Conservation (phyloP, 2,113 vertebrate species). For the Astatotilapia flaviijosephi region DNA sequence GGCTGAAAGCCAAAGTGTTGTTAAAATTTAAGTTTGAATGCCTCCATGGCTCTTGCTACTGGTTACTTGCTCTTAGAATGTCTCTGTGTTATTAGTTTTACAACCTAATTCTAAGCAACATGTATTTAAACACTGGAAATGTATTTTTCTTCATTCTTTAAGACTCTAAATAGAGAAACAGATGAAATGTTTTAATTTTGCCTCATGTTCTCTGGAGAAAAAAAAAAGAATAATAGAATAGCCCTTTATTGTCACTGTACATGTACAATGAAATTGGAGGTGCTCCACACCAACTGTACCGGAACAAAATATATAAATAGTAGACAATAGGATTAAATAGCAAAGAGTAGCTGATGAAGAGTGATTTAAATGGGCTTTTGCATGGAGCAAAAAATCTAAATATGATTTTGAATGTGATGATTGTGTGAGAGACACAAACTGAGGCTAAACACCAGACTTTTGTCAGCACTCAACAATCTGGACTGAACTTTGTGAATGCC, state of each 20-base stretch:
- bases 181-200: not conserved
- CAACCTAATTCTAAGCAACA: not conserved
- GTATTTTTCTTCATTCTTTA: not conserved
- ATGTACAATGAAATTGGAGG: not conserved
- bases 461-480: not conserved
- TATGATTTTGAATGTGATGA: not conserved
- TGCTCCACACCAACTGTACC: not conserved
- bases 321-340: not conserved
- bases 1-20: not conserved
- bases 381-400: not conserved
- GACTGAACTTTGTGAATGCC: not conserved
- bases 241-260: not conserved
- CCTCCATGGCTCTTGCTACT: not conserved
- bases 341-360: not conserved
- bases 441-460: not conserved
- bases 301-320: fast-evolving
- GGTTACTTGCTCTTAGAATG: not conserved
- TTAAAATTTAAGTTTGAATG: not conserved
- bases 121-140: not conserved
- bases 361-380: not conserved
- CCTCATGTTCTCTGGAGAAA: fast-evolving
- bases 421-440: not conserved
- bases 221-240: not conserved
- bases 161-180: not conserved
- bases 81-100: not conserved